Evolutionary conservation across 2,797 vertebrate genomes (phyloP), one percentile per base, ranked within the genome.

Genomic region (Pipistrellus nathusii): DNA sequence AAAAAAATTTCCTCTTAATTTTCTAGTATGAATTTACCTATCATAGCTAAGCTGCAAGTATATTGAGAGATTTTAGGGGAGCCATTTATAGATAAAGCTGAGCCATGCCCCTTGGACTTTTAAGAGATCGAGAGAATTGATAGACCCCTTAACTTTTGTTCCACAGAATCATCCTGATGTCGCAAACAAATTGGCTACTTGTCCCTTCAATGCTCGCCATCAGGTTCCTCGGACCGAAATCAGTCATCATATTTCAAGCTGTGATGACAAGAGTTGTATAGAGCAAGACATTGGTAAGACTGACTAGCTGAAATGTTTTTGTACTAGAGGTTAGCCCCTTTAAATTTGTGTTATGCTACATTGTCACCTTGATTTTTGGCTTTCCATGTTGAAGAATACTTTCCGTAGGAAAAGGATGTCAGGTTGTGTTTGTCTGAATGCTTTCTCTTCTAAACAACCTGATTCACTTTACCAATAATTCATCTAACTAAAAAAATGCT

Each of bases 151-250:
- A 76, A 97, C 93, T 96, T 94, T 94, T 86, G 25, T 95, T 95
- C 81, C 91, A 32, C 91, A 99, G 99, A 99, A 99, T 96, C 99
- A 99, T 89, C 99, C 98, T 0, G 98, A 99, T 97, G 93, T 99
- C 78, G 99, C 98, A 53, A 97, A 89, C 0, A 98, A 98, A 93
- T 96, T 99, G 27, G 99, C 98, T 94, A 98, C 99, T 2, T 99
- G 99, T 93, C 99, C 99, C 2, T 99, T 98, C 85, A 99, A 99
- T 90, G 99, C 99, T 84, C 98, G 98, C 68, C 99, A 99, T 96
- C 97, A 99, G 86, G 96, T 99, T 38, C 98, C 97, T 8, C 98
- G 97, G 55, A 96, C 98, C 3, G 98, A 99, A 96, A 98, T 99
- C 91, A 97, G 96, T 2, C 95, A 94, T 94, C 99, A 99, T 88